phyloP scores from a whole-genome alignment of 1,140 invertebrate species.

The Achatina immaculata region DNA sequence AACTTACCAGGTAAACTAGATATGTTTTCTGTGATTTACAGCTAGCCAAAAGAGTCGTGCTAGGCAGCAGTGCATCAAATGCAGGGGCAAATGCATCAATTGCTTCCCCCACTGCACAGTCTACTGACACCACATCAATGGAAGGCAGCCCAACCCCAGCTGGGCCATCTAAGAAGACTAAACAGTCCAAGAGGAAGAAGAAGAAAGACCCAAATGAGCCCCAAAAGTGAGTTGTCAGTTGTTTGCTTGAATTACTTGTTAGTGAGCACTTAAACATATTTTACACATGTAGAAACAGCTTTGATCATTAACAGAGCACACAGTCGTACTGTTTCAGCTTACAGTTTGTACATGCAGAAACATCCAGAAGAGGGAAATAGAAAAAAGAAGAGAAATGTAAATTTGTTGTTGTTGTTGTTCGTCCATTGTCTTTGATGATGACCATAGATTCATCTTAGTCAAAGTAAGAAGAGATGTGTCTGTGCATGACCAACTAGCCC shows the following conservation, averaged over 20 bases:
- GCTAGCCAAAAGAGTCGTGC: neutral
- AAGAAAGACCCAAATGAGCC: conserved; percentile 38
- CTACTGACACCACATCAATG: neutral
- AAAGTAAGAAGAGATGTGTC: no score
- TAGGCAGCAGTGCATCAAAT: neutral
- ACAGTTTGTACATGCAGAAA: no score
- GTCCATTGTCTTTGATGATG: no score
- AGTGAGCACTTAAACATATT: neutral
- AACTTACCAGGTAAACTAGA: no score
- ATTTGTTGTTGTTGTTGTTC: no score
- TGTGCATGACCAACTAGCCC: no score
- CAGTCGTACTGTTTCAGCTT: no score
- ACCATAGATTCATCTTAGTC: no score
- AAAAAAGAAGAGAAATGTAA: no score
- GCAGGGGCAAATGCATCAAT: neutral
- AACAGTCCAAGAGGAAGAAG: conserved; percentile 30
- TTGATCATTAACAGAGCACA: no score
- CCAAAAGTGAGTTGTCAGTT: conserved; percentile 22
- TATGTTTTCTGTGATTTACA: neutral
- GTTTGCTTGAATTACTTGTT: neutral
- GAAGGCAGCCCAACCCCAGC: neutral
- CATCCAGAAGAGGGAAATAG: no score
- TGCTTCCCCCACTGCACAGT: neutral
- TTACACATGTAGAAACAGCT: neutral
- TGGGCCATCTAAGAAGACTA: neutral